Percentiles rank a stretch among this genome's conserved stretches.
Evolutionary conservation across 2,113 vertebrate genomes (phyloP).

Genomic region (Engystomops pustulosus): DNA sequence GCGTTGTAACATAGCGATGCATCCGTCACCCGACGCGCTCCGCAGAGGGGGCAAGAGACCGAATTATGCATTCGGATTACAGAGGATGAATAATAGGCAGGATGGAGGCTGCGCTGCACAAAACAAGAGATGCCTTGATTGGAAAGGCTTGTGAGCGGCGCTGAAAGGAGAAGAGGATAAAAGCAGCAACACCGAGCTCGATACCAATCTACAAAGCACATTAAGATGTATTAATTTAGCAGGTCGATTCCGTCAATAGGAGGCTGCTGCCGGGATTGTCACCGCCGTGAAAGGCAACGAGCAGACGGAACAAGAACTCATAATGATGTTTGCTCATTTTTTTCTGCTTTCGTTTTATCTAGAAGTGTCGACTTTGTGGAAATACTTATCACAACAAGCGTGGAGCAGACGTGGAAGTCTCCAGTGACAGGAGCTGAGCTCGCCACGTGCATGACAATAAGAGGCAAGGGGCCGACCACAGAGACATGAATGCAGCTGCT

Average conservation of each 20-base stretch:
- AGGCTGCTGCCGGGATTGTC: conserved; percentile 11
- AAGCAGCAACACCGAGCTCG: neutral
- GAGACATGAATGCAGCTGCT: neutral
- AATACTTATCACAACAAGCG: conserved; percentile 37
- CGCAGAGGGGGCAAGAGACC: conserved; percentile 30
- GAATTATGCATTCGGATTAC: conserved; percentile 31
- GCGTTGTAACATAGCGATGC: conserved; percentile 16
- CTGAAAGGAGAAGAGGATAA: conserved; percentile 21
- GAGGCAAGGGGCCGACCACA: neutral
- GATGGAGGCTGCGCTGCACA: neutral
- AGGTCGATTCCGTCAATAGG: conserved; percentile 42
- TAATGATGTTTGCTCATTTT: conserved; percentile 46
- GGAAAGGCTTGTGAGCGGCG: conserved; percentile 13
- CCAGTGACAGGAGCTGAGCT: neutral
- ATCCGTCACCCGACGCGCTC: neutral
- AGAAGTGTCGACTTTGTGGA: conserved; percentile 18
- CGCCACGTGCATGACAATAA: neutral
- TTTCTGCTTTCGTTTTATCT: conserved; percentile 41
- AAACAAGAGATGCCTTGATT: conserved; percentile 49
- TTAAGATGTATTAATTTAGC: conserved; percentile 51
- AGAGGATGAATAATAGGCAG: conserved; percentile 41
- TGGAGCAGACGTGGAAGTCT: neutral
- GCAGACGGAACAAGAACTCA: neutral
- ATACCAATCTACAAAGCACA: conserved; percentile 40
- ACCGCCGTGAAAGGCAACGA: conserved; percentile 4